A percentile compares a stretch with the other conserved stretches of the same genome.
These are phyloP conservation scores for Emydoidea blandingii DNA, from an alignment of 2,797 vertebrate genomes.

Conservation along the genomic window DNA sequence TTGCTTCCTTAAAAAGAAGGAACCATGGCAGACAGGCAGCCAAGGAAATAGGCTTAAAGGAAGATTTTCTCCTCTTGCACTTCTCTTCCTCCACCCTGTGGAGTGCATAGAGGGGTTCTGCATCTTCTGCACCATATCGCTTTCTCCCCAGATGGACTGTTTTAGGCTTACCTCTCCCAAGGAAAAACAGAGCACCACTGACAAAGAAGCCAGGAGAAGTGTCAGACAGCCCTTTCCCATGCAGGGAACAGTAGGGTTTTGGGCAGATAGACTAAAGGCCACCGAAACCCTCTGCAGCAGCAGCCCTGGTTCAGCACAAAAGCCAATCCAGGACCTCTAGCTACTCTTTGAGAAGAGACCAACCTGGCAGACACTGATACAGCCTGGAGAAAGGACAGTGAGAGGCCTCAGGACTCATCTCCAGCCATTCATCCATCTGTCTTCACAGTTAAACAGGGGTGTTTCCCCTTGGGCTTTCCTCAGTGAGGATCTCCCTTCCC, in stretches of 20 bases:
- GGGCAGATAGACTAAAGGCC: background rate
- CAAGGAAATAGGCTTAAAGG: background rate
- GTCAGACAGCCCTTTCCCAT: background rate
- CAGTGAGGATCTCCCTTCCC: background rate
- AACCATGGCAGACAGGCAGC: background rate
- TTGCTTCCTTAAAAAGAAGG: background rate
- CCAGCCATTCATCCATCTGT: background rate
- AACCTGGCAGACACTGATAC: background rate
- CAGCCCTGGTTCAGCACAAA: background rate
- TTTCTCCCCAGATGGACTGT: background rate
- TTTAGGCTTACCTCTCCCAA: background rate
- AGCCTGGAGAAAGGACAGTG: background rate
- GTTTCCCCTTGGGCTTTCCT: background rate
- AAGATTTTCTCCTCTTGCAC: background rate
- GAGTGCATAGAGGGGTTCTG: background rate
- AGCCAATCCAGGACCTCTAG: background rate
- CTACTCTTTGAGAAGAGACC: background rate
- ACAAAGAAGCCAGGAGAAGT: background rate
- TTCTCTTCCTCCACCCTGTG: background rate
- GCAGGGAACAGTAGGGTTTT: background rate
- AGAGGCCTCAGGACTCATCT: background rate
- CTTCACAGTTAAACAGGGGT: background rate
- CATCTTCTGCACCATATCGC: background rate
- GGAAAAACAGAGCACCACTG: fast-evolving
- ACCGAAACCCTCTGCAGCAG: background rate